Evolutionary conservation across 2,888 invertebrate species (phyloP).

Genomic region (Cryptus armator): DNA sequence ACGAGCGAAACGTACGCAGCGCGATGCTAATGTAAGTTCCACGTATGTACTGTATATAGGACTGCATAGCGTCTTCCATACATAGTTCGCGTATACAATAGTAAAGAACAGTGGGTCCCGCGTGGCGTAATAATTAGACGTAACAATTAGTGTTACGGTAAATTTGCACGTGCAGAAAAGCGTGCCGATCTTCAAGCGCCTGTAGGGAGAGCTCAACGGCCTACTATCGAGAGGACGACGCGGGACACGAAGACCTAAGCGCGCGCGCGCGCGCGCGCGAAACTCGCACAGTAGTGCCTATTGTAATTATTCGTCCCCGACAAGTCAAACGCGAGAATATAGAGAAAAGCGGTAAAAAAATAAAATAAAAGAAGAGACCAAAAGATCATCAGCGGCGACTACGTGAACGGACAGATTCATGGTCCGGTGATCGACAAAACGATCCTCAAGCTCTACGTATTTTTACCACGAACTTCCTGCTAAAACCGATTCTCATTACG

Average conservation of each 20-base stretch:
- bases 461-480: no score
- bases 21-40: constrained; percentile 4
- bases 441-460: no score
- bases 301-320: constrained; percentile 27
- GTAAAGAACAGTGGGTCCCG: constrained; percentile 29
- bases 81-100: constrained; percentile 38
- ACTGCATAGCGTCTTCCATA: constrained; percentile 15
- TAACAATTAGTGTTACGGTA: constrained; percentile 83
- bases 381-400: not conserved
- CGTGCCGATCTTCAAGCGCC: constrained; percentile 51
- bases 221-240: constrained; percentile 10
- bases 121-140: constrained; percentile 76
- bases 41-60: not conserved
- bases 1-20: not conserved
- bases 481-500: constrained; percentile 8
- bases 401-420: no score
- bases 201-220: constrained; percentile 28
- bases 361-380: not conserved
- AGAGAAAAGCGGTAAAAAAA: not conserved
- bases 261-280: no score
- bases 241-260: constrained; percentile 15
- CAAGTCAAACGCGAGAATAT: not conserved
- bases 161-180: constrained; percentile 76
- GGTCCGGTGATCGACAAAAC: no score
- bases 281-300: constrained; percentile 26